Conservation (phyloP, 2,888 invertebrate species). For the Watsonalla binaria region DNA sequence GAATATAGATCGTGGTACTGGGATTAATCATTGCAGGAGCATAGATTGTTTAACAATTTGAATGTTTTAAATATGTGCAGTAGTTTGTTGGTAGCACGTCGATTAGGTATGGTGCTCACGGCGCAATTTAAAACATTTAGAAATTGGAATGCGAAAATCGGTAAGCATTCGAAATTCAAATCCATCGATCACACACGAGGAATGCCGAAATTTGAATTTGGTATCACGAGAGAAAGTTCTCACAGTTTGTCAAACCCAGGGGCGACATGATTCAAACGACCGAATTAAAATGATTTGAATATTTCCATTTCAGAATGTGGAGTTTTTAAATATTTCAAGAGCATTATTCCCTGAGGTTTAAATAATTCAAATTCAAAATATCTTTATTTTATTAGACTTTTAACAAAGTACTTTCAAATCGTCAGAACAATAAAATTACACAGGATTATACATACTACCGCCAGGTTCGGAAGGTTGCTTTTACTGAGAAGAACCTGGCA, state of each 20-base stretch:
- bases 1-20: no score
- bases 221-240: slow-evolving; percentile 49
- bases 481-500: no score
- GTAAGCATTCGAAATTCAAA: slow-evolving; percentile 15
- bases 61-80: not conserved
- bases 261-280: slow-evolving; percentile 17
- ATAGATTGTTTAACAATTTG: no score
- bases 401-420: no score
- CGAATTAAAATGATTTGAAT: not conserved
- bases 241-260: slow-evolving; percentile 46
- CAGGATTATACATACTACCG: no score
- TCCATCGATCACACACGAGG: slow-evolving; percentile 26
- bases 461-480: no score
- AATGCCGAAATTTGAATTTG: slow-evolving; percentile 37
- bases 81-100: not conserved
- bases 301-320: not conserved
- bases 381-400: no score
- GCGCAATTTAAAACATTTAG: no score
- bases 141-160: slow-evolving; percentile 1
- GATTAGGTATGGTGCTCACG: not conserved
- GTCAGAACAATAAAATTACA: no score
- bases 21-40: no score
- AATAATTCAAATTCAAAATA: no score
- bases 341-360: not conserved
- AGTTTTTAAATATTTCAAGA: no score